Evolutionary conservation across 2,797 vertebrate species (phyloP), one percentile per base, ranked within the genome.

Genomic region (Notamacropus eugenii): DNA sequence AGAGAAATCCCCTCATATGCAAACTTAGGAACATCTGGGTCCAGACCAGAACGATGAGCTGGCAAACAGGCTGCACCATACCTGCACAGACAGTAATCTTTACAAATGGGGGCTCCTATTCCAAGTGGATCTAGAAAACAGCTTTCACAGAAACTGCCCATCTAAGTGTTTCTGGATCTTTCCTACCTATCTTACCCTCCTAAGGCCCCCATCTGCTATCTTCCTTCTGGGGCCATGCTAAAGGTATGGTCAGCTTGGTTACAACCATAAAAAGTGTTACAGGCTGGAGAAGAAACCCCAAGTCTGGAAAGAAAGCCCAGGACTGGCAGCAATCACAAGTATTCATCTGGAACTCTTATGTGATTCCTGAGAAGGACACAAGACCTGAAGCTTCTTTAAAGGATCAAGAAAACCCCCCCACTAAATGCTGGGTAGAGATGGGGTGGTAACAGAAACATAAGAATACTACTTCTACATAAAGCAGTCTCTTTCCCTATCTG

Each of bases 41-140:
- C 91, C 95, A 95, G 11, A 92, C 90, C 91, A 94, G 92, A 93
- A 82, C 92, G n/a, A 28, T 93, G 59, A 96, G 91, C 40, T 34
- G 13, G 90, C 34, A 3, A 5, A 94, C 94, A 92, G 95, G 97
- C 24, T 96, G 95, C 29, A 82, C 1, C 0, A 4, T 57, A 90
- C 28, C 29, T 90, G 92, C 55, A 95, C 87, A 92, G 95, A 95
- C 58, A 94, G 92, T 58, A 91, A 90, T 74, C 93, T 97, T 93
- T 96, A 95, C 40, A 95, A 97, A 91, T 16, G 82, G 97, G 57
- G 92, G 2, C 59, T 97, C 97, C 90, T 97, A 97, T 90, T 92
- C 92, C 90, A 58, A 96, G 40, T 96, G 95, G 96, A 96, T 96
- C 90, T 82, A 40, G 40, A 58, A 55, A 2, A 8, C 54, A 4